phyloP scores from a whole-genome alignment of 2,113 vertebrate species.

The Gallinago undulata region DNA sequence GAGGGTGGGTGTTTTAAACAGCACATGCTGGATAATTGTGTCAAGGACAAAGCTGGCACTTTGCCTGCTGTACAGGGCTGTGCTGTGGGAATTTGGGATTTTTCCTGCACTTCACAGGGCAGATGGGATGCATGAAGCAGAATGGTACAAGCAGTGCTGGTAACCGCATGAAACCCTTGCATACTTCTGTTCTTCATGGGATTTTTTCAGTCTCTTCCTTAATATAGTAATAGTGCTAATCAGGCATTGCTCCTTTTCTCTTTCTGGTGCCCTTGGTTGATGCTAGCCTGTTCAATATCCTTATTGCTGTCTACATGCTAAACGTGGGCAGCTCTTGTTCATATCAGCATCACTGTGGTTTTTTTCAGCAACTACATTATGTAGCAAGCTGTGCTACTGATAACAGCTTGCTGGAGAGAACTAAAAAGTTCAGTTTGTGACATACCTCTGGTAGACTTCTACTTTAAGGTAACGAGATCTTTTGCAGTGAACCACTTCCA shows the following conservation, averaged over 20 bases:
- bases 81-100: background rate
- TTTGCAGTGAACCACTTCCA: background rate
- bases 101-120: background rate
- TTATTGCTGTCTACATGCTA: background rate
- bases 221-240: background rate
- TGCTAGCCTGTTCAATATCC: rapidly evolving
- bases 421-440: background rate
- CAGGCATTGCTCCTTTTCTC: background rate
- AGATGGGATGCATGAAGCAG: background rate
- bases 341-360: background rate
- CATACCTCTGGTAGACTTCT: background rate
- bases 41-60: background rate
- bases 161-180: background rate
- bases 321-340: background rate
- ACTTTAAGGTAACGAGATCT: background rate
- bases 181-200: background rate
- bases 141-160: background rate
- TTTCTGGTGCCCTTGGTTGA: background rate
- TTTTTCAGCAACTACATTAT: background rate
- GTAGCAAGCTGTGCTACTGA: background rate
- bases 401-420: background rate
- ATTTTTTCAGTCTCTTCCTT: background rate
- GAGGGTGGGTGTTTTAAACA: background rate
- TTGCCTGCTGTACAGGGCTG: background rate
- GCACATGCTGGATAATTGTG: rapidly evolving